A percentile compares a stretch with the other conserved stretches of the same genome.
phyloP scores from a whole-genome alignment of 2,888 invertebrate genomes.

The Stenichneumon culpator region DNA sequence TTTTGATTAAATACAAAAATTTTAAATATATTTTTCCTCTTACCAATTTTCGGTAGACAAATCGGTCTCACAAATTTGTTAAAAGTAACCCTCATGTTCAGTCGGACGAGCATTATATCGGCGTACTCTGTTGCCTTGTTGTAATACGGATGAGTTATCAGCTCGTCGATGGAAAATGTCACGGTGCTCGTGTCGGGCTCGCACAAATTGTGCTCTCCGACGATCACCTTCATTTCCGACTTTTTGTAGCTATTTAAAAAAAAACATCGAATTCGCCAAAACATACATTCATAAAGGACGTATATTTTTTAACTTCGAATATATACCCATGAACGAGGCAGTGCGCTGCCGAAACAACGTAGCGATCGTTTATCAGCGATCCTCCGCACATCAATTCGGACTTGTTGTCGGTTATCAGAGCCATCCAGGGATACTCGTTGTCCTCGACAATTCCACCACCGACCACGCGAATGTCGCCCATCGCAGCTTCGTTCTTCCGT shows the following conservation, averaged over 20 bases:
- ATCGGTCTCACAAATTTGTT: constrained; percentile 73
- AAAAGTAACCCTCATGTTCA: constrained; percentile 73
- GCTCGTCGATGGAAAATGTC: constrained; percentile 66
- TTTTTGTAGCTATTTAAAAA: constrained; percentile 74
- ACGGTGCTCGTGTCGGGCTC: constrained; percentile 60
- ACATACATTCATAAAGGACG: not conserved
- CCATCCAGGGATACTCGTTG: constrained; percentile 87
- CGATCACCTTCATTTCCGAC: constrained; percentile 71
- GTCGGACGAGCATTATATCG: constrained; percentile 72
- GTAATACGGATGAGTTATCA: constrained; percentile 71
- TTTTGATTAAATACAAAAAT: not conserved
- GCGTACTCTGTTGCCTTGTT: constrained; percentile 62
- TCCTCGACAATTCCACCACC: constrained; percentile 86
- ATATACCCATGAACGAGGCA: constrained; percentile 86
- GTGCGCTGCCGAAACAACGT: constrained; percentile 87
- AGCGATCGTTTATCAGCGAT: constrained; percentile 86
- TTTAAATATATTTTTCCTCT: not conserved
- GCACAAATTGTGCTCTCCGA: constrained; percentile 71
- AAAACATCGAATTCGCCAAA: not conserved
- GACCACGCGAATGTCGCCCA: constrained; percentile 85
- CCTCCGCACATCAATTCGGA: constrained; percentile 86
- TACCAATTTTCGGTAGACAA: constrained; percentile 72
- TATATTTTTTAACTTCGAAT: not conserved
- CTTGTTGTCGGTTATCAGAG: constrained; percentile 84
- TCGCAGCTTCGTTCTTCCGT: constrained; percentile 50